Conservation (phyloP, 2,797 vertebrate species). For the Carduelis carduelis region DNA sequence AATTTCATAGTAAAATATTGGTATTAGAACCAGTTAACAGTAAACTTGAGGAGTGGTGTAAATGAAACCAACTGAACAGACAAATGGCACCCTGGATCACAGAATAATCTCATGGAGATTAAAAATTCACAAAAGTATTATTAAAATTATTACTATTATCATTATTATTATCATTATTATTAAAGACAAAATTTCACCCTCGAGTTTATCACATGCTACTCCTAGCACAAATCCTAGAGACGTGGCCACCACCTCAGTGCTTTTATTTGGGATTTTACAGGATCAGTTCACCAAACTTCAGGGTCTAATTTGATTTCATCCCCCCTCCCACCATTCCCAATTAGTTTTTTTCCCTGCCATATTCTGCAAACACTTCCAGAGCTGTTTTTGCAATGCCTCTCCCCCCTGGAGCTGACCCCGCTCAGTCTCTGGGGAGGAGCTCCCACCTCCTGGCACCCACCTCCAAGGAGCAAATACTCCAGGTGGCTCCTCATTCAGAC, state of each 20-base stretch:
- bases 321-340: background rate
- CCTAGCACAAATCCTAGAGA: constrained; percentile 41
- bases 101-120: constrained; percentile 77
- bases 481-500: background rate
- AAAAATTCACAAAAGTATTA: constrained; percentile 66
- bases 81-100: constrained; percentile 76
- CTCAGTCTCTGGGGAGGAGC: background rate
- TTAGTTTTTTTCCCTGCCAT: background rate
- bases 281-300: background rate
- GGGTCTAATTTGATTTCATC: background rate
- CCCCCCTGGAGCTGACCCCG: background rate
- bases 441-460: background rate
- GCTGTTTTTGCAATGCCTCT: background rate
- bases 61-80: constrained; percentile 61
- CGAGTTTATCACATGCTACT: constrained; percentile 60
- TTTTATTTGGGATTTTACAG: background rate
- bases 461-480: background rate
- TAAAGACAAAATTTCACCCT: constrained; percentile 57
- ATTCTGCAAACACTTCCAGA: background rate
- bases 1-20: constrained; percentile 38
- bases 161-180: constrained; percentile 17
- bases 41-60: constrained; percentile 55
- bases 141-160: constrained; percentile 62
- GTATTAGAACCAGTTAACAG: constrained; percentile 52
- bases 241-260: constrained; percentile 55